A percentile compares a stretch with the other conserved stretches of the same genome.
These are phyloP conservation scores for Sthenelais limicola DNA, from an alignment of 2,888 invertebrate species.

Conservation along the genomic window DNA sequence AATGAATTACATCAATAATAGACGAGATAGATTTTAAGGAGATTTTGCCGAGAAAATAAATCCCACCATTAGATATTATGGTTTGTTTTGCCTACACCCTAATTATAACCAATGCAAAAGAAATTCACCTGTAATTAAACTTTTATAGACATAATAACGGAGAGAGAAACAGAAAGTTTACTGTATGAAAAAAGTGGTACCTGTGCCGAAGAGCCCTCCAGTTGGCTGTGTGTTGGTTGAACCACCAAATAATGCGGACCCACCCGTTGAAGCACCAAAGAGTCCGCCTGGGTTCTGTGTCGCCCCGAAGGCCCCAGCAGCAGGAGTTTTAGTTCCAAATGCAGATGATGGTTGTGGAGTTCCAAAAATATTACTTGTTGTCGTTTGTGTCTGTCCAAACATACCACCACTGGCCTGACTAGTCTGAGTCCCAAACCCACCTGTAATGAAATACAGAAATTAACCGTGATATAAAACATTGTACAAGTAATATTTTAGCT, in stretches of 20 bases:
- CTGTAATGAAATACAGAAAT: neutral
- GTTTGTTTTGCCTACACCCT: no score
- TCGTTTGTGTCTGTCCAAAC: slow-evolving; percentile 54
- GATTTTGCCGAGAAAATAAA: no score
- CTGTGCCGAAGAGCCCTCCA: slow-evolving; percentile 14
- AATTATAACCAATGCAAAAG: no score
- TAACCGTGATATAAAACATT: neutral
- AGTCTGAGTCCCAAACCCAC: slow-evolving; percentile 36
- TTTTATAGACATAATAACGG: no score
- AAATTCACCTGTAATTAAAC: no score
- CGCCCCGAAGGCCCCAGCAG: slow-evolving; percentile 29
- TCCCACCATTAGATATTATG: no score
- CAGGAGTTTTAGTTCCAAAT: slow-evolving; percentile 62
- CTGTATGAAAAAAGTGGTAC: no score
- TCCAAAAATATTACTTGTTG: slow-evolving; percentile 54
- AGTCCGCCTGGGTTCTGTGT: slow-evolving; percentile 9
- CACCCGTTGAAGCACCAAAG: neutral
- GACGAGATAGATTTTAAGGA: neutral
- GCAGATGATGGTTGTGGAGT: slow-evolving; percentile 57
- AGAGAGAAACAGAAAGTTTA: no score
- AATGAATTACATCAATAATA: no score
- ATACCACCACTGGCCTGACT: slow-evolving; percentile 52
- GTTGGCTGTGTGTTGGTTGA: neutral
- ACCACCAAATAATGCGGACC: neutral
- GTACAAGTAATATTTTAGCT: neutral